These are phyloP conservation scores for Porites lobata DNA, from an alignment of 92 coral and sea anemone genomes.

Conservation along the genomic window DNA sequence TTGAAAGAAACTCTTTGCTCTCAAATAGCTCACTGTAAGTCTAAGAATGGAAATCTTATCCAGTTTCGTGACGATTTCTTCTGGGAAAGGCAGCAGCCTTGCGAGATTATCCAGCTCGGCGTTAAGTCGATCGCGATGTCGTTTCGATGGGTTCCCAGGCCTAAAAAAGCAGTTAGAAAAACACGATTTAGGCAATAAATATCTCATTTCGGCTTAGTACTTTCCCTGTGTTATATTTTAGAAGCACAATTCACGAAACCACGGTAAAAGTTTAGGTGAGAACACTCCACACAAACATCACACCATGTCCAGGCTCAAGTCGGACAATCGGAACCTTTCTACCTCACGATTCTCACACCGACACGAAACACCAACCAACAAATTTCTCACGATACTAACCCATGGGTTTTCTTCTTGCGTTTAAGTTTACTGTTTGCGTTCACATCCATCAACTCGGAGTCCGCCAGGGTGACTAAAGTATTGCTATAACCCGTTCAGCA, in stretches of 20 bases:
- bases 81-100: constrained; percentile 98
- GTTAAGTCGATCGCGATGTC: constrained; percentile 98
- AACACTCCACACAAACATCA: constrained; percentile 85
- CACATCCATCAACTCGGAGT: constrained; percentile 81
- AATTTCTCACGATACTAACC: constrained; percentile 79
- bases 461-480: constrained; percentile 87
- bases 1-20: constrained; percentile 99
- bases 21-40: constrained; percentile 98
- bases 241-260: constrained; percentile 63
- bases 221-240: constrained; percentile 3
- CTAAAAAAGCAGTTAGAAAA: constrained; percentile 68
- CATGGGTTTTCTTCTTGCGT: constrained; percentile 96
- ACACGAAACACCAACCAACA: constrained; percentile 83
- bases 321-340: constrained; percentile 87
- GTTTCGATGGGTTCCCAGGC: constrained; percentile 99
- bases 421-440: constrained; percentile 87
- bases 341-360: constrained; percentile 88
- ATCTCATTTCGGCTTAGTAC: not conserved
- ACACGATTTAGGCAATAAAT: constrained; percentile 21
- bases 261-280: constrained; percentile 80
- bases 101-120: constrained; percentile 99
- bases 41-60: constrained; percentile 99
- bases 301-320: constrained; percentile 79
- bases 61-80: constrained; percentile 97
- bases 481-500: constrained; percentile 11